Evolutionary conservation across 2,797 vertebrate genomes (phyloP).

Genomic region (Echeneis naucrates): DNA sequence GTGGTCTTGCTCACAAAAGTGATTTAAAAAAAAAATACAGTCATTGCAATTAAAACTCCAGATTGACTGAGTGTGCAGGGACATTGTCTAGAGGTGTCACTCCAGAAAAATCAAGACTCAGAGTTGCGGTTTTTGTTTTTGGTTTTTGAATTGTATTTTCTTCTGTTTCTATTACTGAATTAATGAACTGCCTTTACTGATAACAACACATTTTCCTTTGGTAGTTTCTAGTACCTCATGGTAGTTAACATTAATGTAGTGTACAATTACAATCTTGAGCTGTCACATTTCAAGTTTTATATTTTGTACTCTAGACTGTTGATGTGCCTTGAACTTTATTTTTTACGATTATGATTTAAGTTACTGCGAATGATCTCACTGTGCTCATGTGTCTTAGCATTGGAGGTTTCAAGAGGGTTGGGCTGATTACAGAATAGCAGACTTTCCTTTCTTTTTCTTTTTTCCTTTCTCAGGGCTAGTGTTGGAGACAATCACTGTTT

Average conservation of each 20-base stretch:
- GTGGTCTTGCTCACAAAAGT: not conserved
- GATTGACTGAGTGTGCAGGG: conserved; percentile 4
- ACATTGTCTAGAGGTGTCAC: conserved; percentile 6
- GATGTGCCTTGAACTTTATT: conserved; percentile 64
- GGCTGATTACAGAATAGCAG: conserved; percentile 21
- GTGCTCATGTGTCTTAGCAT: conserved; percentile 36
- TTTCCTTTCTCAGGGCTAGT: conserved; percentile 69
- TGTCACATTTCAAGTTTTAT: conserved; percentile 62
- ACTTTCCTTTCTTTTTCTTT: conserved; percentile 11
- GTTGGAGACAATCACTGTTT: conserved; percentile 63
- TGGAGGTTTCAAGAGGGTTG: conserved; percentile 16
- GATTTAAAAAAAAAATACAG: not conserved
- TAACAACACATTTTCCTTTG: conserved; percentile 32
- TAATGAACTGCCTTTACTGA: conserved; percentile 31
- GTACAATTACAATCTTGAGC: conserved; percentile 29
- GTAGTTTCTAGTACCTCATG: conserved; percentile 27
- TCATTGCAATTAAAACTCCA: not conserved
- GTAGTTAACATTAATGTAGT: conserved; percentile 29
- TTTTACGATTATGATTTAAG: conserved; percentile 30
- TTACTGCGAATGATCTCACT: conserved; percentile 23
- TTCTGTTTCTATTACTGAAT: conserved; percentile 26
- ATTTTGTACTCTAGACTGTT: conserved; percentile 55
- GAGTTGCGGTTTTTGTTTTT: conserved; percentile 35
- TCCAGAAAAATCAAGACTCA: conserved; percentile 19
- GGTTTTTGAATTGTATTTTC: conserved; percentile 22